Conservation (phyloP, 2,113 vertebrate genomes). For the Pelvicachromis taeniatus region DNA sequence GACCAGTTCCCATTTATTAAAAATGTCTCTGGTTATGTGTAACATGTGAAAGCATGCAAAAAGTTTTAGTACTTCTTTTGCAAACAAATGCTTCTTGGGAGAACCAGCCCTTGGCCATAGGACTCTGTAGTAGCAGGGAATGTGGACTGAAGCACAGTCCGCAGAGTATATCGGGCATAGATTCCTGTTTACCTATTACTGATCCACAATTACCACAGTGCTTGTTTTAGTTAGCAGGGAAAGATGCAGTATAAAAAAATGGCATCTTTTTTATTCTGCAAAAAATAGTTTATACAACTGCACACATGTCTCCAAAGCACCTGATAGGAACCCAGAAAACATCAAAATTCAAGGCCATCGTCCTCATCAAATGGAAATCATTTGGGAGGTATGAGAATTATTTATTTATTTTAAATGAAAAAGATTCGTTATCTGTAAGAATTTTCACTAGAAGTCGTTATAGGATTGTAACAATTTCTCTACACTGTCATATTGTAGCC, state of each 20-base stretch:
- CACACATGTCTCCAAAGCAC: conserved; percentile 75
- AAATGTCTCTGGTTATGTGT: not conserved
- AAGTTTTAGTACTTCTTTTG: not conserved
- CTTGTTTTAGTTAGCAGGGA: not conserved
- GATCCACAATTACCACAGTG: not conserved
- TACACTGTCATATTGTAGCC: conserved; percentile 71
- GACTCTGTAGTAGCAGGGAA: not conserved
- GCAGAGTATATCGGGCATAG: not conserved
- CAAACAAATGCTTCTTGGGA: not conserved
- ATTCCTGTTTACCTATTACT: not conserved
- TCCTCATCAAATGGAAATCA: conserved; percentile 92
- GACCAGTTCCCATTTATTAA: conserved; percentile 12
- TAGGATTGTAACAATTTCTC: not conserved
- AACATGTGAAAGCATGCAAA: not conserved
- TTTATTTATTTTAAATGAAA: not conserved
- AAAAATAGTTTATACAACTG: not conserved
- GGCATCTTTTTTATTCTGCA: not conserved
- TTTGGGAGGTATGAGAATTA: conserved; percentile 82
- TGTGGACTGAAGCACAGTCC: not conserved
- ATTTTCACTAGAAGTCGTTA: not conserved
- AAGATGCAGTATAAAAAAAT: not conserved
- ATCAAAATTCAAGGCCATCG: conserved; percentile 83
- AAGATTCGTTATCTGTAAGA: not conserved
- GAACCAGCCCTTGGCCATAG: not conserved
- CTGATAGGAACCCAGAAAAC: conserved; percentile 89